Percentiles rank a stretch among this genome's conserved stretches.
phyloP scores from a whole-genome alignment of 2,797 vertebrate genomes.

The Petrocephalus schoutedeni region DNA sequence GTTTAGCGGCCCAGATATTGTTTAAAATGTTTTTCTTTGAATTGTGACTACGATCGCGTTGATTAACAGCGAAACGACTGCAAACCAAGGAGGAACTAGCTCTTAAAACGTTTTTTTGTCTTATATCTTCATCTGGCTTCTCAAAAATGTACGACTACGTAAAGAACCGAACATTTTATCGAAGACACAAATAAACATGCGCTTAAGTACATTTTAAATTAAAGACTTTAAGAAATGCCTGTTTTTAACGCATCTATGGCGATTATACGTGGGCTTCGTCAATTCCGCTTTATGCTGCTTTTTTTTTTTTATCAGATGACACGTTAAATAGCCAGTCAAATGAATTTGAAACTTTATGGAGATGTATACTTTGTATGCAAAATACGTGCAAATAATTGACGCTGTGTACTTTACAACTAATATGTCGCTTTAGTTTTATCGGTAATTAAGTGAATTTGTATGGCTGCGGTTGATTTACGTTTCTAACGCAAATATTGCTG shows the following conservation, averaged over 20 bases:
- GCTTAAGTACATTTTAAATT: not conserved
- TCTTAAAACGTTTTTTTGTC: not conserved
- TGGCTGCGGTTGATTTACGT: not conserved
- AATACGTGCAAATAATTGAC: not conserved
- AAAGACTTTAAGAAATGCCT: not conserved
- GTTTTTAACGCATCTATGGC: not conserved
- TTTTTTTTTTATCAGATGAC: constrained; percentile 1
- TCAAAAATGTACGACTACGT: not conserved
- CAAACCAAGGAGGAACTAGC: constrained; percentile 15
- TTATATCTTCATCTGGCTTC: not conserved
- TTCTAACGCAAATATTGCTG: not conserved
- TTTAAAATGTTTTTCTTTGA: not conserved
- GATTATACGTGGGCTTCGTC: not conserved
- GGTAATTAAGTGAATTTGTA: not conserved
- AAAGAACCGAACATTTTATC: not conserved
- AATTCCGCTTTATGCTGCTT: not conserved
- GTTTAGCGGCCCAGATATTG: not conserved
- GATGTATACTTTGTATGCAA: not conserved
- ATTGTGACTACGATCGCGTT: not conserved
- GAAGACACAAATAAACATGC: not conserved
- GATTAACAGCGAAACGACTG: constrained; percentile 11
- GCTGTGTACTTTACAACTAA: not conserved
- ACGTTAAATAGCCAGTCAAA: not conserved
- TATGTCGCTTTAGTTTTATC: not conserved
- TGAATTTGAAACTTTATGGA: not conserved